Evolutionary conservation across 2,797 vertebrate species (phyloP), one percentile per base, ranked within the genome.

Genomic region (Acestrorhynchus altus): DNA sequence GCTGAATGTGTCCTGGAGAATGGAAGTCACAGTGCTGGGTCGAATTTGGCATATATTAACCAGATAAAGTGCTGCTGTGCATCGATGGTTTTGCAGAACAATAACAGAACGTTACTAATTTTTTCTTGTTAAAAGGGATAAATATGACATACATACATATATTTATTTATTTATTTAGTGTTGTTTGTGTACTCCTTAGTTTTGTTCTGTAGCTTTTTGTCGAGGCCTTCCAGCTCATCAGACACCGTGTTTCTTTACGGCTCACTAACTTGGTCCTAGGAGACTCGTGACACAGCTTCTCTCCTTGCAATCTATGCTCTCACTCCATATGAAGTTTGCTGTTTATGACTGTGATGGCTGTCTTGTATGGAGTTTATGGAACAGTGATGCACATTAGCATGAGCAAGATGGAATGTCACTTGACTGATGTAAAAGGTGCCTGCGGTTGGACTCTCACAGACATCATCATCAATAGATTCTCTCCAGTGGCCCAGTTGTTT

Each of bases 1-100:
- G 46, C 46, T 68, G 79, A 83, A 80, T 70, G 73, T 69, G 83
- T 87, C 65, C 60, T 59, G 65, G 51, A 61, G 52, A 77, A 82
- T 82, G 63, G 67, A 77, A 75, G 51, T 80, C 70, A 42, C 60
- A 57, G 81, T 78, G 59, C 13, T 67, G 71, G 61, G 72, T 59
- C 40, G 57, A 47, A 70, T 82, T 67, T 80, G 83, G 72, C 67
- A 56, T 63, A 76, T 64, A 74, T 74, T 86, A 83, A 86, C 81
- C 74, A 78, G 54, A 77, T 68, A 75, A 76, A 80, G 65, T 72
- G 66, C 10, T 4, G 47, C 26, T 60, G 22, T 75, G 65, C 78
- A 77, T 59, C 22, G n/a, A 42, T 77, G 63, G 12, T 61, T 74
- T 28, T 22, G 22, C 20, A 77, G 63, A 80, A 73, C 71, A 80